Conservation (phyloP, 2,888 invertebrate genomes). For the Caenorhabditis sp. region DNA sequence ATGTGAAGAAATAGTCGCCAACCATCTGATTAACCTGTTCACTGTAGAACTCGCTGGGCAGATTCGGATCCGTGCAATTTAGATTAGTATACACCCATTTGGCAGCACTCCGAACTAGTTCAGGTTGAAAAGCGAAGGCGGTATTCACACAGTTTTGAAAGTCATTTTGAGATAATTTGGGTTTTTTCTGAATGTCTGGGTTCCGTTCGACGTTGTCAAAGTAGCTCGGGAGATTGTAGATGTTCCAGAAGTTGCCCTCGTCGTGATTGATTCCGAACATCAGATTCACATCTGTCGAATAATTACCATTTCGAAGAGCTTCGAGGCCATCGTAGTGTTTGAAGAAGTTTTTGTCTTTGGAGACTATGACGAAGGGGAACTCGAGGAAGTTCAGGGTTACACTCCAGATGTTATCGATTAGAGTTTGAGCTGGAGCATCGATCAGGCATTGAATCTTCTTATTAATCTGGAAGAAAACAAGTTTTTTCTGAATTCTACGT, state of each 20-base stretch:
- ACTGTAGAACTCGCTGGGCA: constrained; percentile 56
- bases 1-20: constrained; percentile 87
- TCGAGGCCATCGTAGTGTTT: constrained; percentile 66
- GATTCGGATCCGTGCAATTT: constrained; percentile 44
- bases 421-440: constrained; percentile 54
- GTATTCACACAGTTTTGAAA: constrained; percentile 64
- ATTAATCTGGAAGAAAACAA: constrained; percentile 49
- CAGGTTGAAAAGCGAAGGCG: constrained; percentile 64
- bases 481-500: no score
- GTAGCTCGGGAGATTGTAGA: constrained; percentile 68
- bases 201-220: constrained; percentile 52
- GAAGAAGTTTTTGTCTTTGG: constrained; percentile 60
- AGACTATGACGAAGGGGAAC: constrained; percentile 70
- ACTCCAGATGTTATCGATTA: constrained; percentile 70
- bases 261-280: constrained; percentile 92
- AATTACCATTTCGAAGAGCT: constrained; percentile 78
- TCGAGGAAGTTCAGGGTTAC: constrained; percentile 65
- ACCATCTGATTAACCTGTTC: constrained; percentile 73
- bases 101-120: constrained; percentile 64
- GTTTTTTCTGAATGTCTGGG: neutral
- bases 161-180: constrained; percentile 28
- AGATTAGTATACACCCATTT: constrained; percentile 64
- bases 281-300: constrained; percentile 86
- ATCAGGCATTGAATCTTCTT: constrained; percentile 60
- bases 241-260: constrained; percentile 77